Percentiles rank a stretch among this genome's conserved stretches.
Conservation (phyloP, 1,140 invertebrate genomes). For the Dryas iulia region DNA sequence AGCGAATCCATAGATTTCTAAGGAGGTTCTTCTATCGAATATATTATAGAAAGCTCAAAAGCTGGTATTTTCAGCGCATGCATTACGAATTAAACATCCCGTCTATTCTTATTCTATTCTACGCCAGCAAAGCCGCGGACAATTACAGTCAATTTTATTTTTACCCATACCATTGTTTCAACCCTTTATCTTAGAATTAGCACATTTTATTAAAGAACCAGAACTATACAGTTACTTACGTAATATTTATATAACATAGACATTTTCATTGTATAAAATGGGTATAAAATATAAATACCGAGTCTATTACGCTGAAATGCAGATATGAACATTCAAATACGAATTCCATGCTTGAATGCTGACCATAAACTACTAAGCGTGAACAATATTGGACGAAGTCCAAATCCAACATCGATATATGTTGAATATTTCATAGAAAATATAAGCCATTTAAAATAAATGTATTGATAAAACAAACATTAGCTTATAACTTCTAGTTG, state of each 20-base stretch:
- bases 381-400: conserved; percentile 10
- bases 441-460: not conserved
- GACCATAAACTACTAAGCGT: conserved; percentile 8
- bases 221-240: not conserved
- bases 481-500: not conserved
- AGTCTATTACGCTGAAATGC: conserved; percentile 11
- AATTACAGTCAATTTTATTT: too few relatives aligned
- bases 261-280: not conserved
- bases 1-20: too few relatives aligned
- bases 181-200: too few relatives aligned
- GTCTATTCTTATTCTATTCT: too few relatives aligned
- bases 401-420: conserved; percentile 18
- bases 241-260: not conserved
- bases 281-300: conserved; percentile 1
- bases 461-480: not conserved
- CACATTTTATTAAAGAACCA: not conserved
- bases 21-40: too few relatives aligned
- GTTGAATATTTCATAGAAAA: conserved; percentile 10
- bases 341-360: conserved; percentile 19
- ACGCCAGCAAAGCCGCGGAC: too few relatives aligned
- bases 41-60: too few relatives aligned
- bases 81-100: too few relatives aligned
- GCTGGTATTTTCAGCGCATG: too few relatives aligned
- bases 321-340: conserved; percentile 20
- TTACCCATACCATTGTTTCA: too few relatives aligned